A percentile compares a stretch with the other conserved stretches of the same genome.
These are phyloP conservation scores for Carettochelys insculpta DNA, from an alignment of 2,113 vertebrate genomes.

Conservation along the genomic window DNA sequence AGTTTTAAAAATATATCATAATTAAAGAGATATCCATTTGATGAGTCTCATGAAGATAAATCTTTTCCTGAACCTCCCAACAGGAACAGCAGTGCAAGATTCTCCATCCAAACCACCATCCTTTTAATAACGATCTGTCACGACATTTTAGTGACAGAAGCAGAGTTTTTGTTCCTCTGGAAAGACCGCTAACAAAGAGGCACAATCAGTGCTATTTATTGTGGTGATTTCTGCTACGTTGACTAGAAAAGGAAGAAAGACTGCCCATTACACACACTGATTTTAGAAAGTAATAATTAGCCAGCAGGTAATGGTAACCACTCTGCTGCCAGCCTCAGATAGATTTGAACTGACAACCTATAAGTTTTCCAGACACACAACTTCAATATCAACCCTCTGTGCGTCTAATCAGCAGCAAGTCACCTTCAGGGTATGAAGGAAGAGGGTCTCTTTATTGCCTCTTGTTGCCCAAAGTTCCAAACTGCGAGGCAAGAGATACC, in stretches of 20 bases:
- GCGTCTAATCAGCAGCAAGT: background rate
- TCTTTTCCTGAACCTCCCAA: background rate
- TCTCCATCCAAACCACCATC: background rate
- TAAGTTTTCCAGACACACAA: background rate
- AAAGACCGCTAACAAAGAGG: background rate
- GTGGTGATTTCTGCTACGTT: background rate
- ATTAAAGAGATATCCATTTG: background rate
- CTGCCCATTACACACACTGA: background rate
- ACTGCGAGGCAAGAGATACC: background rate
- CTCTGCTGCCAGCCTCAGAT: background rate
- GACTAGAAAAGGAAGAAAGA: background rate
- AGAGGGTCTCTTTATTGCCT: background rate
- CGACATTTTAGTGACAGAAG: background rate
- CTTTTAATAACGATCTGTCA: background rate
- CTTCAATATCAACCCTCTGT: background rate
- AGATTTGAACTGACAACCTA: background rate
- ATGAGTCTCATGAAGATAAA: background rate
- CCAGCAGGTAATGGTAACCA: background rate
- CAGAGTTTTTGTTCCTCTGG: background rate
- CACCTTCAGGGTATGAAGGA: background rate
- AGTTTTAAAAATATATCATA: background rate
- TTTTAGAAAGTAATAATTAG: background rate
- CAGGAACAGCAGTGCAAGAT: background rate
- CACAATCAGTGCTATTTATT: background rate
- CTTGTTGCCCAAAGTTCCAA: background rate